Conservation (phyloP, 1,140 invertebrate genomes). For the Tetraneura akinire region DNA sequence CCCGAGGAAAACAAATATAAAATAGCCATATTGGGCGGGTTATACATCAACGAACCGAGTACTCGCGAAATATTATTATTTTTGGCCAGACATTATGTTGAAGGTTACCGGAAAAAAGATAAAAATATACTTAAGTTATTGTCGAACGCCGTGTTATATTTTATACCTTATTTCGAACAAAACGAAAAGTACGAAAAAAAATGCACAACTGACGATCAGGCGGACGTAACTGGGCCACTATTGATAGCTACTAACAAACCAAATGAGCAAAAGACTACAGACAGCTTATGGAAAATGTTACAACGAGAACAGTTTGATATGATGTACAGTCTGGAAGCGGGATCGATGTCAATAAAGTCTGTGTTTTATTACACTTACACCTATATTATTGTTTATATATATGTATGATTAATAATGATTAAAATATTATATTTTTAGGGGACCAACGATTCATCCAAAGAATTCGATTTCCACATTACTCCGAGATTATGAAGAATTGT, state of each 20-base stretch:
- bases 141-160: conserved; percentile 73
- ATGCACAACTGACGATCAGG: conserved; percentile 51
- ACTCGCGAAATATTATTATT: conserved; percentile 82
- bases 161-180: conserved; percentile 66
- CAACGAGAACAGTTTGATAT: conserved; percentile 62
- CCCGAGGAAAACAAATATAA: conserved; percentile 80
- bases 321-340: conserved; percentile 68
- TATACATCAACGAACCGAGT: conserved; percentile 80
- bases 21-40: conserved; percentile 78
- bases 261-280: conserved; percentile 35
- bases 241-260: conserved; percentile 50
- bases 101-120: conserved; percentile 70
- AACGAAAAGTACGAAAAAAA: conserved; percentile 17
- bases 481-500: conserved; percentile 8
- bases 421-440: conserved; percentile 25
- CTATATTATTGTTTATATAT: conserved; percentile 25
- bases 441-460: conserved; percentile 21
- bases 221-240: conserved; percentile 49
- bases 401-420: conserved; percentile 47
- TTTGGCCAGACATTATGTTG: conserved; percentile 77
- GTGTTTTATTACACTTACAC: conserved; percentile 49
- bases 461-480: conserved; percentile 13
- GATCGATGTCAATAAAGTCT: conserved; percentile 64
- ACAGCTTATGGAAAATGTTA: conserved; percentile 52
- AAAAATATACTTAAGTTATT: conserved; percentile 68